phyloP scores from a whole-genome alignment of 2,888 invertebrate species.

The Stenoptilia bipunctidactyla region DNA sequence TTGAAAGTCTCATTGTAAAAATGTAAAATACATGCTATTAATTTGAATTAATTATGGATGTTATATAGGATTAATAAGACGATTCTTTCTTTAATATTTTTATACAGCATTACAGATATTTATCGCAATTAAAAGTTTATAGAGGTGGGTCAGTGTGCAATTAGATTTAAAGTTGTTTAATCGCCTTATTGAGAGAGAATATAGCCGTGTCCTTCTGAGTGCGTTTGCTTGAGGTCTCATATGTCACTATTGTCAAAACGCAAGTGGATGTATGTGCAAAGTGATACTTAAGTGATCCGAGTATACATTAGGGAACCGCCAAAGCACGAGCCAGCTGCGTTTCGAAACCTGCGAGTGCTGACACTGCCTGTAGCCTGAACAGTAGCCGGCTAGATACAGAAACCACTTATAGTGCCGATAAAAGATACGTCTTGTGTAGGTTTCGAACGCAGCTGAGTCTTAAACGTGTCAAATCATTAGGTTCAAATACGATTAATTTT shows the following conservation, averaged over 20 bases:
- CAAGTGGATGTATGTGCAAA: constrained; percentile 7
- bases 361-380: too few relatives aligned
- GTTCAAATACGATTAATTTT: not conserved
- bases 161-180: constrained; percentile 59
- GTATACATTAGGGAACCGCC: not conserved
- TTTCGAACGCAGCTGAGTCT: not conserved
- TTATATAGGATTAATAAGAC: constrained; percentile 61
- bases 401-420: not conserved
- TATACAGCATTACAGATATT: constrained; percentile 69
- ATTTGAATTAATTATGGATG: constrained; percentile 57
- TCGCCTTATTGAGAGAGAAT: constrained; percentile 70
- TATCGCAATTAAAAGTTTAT: constrained; percentile 69
- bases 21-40: constrained; percentile 67
- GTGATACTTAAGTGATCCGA: constrained; percentile 19
- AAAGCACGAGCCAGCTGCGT: not conserved
- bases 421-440: constrained; percentile 1
- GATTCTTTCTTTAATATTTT: constrained; percentile 71
- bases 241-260: constrained; percentile 29
- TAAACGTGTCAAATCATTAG: not conserved
- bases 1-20: constrained; percentile 64
- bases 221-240: constrained; percentile 48
- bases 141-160: constrained; percentile 68
- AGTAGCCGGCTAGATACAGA: too few relatives aligned
- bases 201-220: constrained; percentile 59
- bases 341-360: not conserved